These are phyloP conservation scores for Solenodon paradoxus DNA, from an alignment of 2,113 vertebrate species.

Conservation along the genomic window DNA sequence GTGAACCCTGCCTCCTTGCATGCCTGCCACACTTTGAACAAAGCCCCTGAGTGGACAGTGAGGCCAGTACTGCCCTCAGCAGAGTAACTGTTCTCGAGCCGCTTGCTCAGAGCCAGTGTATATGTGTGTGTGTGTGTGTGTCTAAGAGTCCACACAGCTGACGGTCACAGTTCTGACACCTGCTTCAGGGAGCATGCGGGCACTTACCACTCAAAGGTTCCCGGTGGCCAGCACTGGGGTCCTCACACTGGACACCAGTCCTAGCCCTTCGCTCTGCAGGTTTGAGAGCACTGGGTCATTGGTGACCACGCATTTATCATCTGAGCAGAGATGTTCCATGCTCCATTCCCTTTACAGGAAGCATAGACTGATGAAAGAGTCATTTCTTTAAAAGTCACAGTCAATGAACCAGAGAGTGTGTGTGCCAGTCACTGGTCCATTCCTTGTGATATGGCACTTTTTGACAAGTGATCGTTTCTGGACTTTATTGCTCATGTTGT, in stretches of 20 bases:
- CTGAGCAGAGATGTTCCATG: neutral
- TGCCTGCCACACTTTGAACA: slow-evolving; percentile 50
- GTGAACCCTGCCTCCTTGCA: no score
- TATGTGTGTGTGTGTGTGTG: slow-evolving; percentile 15
- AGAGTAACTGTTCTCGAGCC: neutral
- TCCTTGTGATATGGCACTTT: neutral
- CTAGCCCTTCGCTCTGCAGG: slow-evolving; percentile 1
- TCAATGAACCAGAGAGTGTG: neutral
- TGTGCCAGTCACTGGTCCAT: neutral
- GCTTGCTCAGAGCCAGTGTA: slow-evolving; percentile 8
- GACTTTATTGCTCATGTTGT: neutral
- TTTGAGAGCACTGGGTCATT: neutral
- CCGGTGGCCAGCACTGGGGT: neutral
- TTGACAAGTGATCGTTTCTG: neutral
- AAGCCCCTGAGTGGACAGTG: neutral
- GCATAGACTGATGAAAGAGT: neutral
- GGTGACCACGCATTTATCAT: neutral
- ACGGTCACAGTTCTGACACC: neutral
- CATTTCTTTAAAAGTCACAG: neutral
- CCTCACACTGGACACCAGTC: no score
- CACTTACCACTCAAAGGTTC: neutral
- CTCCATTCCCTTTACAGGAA: slow-evolving; percentile 48
- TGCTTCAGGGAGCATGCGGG: neutral
- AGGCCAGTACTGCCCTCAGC: neutral
- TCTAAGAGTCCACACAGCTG: slow-evolving; percentile 48